Conservation (phyloP, 2,113 vertebrate genomes). For the Osmerus mordax region DNA sequence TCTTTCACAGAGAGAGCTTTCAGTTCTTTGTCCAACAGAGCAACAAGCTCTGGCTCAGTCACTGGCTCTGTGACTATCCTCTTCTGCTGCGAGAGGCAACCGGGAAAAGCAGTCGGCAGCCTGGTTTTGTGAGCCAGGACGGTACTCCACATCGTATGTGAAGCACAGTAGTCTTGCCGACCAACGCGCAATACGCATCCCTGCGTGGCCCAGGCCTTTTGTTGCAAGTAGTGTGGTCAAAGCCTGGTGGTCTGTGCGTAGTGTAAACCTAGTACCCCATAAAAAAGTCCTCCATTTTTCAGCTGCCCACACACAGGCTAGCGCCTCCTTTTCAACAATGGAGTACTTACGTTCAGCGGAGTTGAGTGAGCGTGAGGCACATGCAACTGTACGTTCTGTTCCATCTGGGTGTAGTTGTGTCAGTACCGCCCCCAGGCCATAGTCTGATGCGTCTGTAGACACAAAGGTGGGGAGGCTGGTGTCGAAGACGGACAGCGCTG, state of each 20-base stretch:
- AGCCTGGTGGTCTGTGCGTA: no score
- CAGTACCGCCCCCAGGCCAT: neutral
- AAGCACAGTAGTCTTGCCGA: slow-evolving; percentile 10
- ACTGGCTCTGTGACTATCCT: neutral
- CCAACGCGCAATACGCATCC: slow-evolving; percentile 14
- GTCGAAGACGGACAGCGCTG: no score
- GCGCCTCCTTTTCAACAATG: slow-evolving; percentile 15
- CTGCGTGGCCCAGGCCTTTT: slow-evolving; percentile 18
- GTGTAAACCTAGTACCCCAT: no score
- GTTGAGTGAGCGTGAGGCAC: slow-evolving; percentile 9
- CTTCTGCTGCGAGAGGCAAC: neutral
- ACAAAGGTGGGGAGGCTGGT: neutral
- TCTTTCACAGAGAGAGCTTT: no score
- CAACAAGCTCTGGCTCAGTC: neutral
- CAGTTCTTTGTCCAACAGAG: slow-evolving; percentile 6
- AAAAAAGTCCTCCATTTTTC: no score
- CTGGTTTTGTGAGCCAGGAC: slow-evolving; percentile 1
- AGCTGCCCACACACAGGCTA: no score
- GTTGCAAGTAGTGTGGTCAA: no score
- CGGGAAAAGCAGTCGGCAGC: slow-evolving; percentile 18
- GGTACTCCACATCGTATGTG: slow-evolving; percentile 4
- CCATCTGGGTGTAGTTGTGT: neutral
- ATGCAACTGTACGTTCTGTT: neutral
- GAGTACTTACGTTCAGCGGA: slow-evolving; percentile 9
- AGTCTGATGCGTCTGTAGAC: slow-evolving; percentile 17